phyloP scores from a whole-genome alignment of 2,888 invertebrate species.

The Drosophila vallismaia region DNA sequence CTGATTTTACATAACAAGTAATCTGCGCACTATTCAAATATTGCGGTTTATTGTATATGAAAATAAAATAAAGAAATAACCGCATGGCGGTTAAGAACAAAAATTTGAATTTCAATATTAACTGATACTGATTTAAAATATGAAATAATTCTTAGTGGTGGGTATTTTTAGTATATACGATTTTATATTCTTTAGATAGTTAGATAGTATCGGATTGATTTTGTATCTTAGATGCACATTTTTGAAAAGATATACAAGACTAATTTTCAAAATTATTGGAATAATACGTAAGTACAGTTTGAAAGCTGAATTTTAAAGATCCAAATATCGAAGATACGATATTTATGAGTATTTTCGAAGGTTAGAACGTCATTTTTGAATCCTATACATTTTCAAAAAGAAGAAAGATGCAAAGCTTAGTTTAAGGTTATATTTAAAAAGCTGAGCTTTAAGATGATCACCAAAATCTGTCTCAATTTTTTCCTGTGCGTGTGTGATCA shows the following conservation, averaged over 20 bases:
- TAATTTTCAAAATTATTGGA: neutral
- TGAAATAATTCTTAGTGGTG: neutral
- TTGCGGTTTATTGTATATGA: neutral
- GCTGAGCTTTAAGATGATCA: neutral
- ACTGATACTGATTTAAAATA: neutral
- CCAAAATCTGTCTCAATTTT: conserved; percentile 8
- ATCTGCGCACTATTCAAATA: conserved; percentile 21
- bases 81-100: neutral
- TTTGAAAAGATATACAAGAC: neutral
- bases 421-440: neutral
- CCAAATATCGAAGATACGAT: no score
- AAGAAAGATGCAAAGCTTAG: no score
- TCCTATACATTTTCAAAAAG: neutral
- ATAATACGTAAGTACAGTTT: neutral
- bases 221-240: no score
- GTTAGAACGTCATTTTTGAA: neutral
- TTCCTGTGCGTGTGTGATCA: conserved; percentile 28
- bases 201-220: no score
- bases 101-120: neutral
- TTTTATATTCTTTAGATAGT: neutral
- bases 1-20: conserved; percentile 28
- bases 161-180: neutral
- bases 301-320: neutral
- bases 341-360: neutral
- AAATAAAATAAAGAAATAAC: neutral